Evolutionary conservation across 2,113 vertebrate species (phyloP).

Genomic region (Ranitomeya imitator): DNA sequence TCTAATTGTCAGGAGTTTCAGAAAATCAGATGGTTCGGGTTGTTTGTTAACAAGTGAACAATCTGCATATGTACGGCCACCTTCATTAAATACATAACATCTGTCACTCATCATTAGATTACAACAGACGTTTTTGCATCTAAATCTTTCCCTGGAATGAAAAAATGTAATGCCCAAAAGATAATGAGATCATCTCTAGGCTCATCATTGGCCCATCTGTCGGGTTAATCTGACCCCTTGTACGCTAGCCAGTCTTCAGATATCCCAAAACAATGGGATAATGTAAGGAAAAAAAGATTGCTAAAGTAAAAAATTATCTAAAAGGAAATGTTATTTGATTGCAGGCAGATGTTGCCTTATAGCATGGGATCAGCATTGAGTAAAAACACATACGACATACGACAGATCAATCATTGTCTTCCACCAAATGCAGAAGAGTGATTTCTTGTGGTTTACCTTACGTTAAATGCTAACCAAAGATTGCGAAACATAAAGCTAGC

Average conservation of each 20-base stretch:
- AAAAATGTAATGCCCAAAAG: conserved; percentile 24
- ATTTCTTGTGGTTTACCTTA: conserved; percentile 60
- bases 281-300: not conserved
- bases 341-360: conserved; percentile 17
- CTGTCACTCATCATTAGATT: conserved; percentile 17
- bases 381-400: not conserved
- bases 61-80: conserved; percentile 18
- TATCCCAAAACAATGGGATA: not conserved
- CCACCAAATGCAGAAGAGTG: conserved; percentile 18
- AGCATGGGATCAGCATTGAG: conserved; percentile 7
- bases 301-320: not conserved
- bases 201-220: conserved; percentile 29
- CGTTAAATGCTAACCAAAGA: conserved; percentile 60
- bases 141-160: conserved; percentile 17
- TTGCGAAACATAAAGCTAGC: conserved; percentile 66
- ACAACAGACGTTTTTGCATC: conserved; percentile 15
- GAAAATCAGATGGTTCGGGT: not conserved
- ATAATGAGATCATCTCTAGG: conserved; percentile 25
- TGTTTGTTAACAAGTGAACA: conserved; percentile 14
- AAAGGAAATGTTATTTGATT: conserved; percentile 9
- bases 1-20: not conserved
- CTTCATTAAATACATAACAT: conserved; percentile 24
- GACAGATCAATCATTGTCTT: not conserved
- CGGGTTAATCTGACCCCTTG: conserved; percentile 22
- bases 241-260: conserved; percentile 7